A percentile compares a stretch with the other conserved stretches of the same genome.
Conservation (phyloP, 1,140 invertebrate species). For the Pseudoatta argentina region DNA sequence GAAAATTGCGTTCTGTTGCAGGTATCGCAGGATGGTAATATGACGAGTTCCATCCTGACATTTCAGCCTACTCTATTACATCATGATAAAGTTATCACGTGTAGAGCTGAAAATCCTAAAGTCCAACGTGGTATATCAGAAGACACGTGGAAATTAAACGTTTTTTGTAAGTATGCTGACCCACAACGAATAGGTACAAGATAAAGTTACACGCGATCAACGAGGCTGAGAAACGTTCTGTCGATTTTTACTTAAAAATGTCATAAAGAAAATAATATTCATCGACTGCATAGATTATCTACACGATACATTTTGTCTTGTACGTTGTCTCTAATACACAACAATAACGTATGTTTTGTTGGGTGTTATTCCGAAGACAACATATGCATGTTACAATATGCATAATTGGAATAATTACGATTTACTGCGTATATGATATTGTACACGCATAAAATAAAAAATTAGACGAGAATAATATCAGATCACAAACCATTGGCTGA, state of each 20-base stretch:
- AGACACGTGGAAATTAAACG: conserved; percentile 92
- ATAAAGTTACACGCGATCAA: background rate
- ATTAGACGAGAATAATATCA: conserved; percentile 45
- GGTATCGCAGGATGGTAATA: conserved; percentile 92
- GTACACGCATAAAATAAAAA: conserved; percentile 13
- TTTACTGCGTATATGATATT: background rate
- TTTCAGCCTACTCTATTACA: conserved; percentile 92
- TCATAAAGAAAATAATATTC: conserved; percentile 4
- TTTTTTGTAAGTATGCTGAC: conserved; percentile 91
- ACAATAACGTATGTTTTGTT: conserved; percentile 5
- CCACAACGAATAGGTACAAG: background rate
- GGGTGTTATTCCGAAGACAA: conserved; percentile 19
- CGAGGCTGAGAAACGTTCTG: background rate
- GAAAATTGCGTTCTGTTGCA: conserved; percentile 78
- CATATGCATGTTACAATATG: background rate
- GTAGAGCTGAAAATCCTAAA: conserved; percentile 92
- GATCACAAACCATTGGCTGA: conserved; percentile 43
- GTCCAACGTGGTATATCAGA: conserved; percentile 91
- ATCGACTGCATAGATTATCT: background rate
- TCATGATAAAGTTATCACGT: conserved; percentile 92
- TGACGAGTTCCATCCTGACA: conserved; percentile 91
- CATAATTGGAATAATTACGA: conserved; percentile 45
- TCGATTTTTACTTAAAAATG: background rate
- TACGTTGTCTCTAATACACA: background rate
- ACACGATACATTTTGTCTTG: background rate